phyloP scores from a whole-genome alignment of 2,888 invertebrate species.

The Apamea epomidion region DNA sequence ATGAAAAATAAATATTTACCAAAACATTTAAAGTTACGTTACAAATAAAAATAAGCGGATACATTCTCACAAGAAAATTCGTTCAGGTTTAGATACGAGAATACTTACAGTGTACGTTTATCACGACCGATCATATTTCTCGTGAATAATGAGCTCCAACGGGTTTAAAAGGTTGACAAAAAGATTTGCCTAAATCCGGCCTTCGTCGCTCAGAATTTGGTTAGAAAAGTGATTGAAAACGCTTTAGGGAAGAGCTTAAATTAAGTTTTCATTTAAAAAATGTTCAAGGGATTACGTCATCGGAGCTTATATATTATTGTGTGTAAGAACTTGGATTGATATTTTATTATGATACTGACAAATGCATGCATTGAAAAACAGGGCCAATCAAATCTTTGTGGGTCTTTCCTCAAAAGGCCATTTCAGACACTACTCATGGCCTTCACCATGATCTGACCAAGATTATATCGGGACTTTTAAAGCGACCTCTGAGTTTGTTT shows the following conservation, averaged over 20 bases:
- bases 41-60: background rate
- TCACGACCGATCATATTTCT: constrained; percentile 33
- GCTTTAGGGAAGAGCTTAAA: background rate
- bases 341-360: too few relatives aligned
- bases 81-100: background rate
- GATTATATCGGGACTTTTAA: too few relatives aligned
- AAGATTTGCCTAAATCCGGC: constrained; percentile 23
- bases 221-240: constrained; percentile 6
- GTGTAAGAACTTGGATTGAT: too few relatives aligned
- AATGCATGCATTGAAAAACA: too few relatives aligned
- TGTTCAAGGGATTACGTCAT: background rate
- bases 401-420: too few relatives aligned
- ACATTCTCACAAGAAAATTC: background rate
- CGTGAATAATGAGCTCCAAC: constrained; percentile 33
- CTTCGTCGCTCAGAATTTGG: background rate
- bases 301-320: background rate
- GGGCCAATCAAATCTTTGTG: too few relatives aligned
- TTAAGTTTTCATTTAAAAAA: background rate
- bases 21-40: background rate
- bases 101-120: constrained; percentile 20
- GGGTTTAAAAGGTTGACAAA: constrained; percentile 33
- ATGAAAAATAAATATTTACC: background rate
- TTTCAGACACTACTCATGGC: too few relatives aligned
- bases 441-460: too few relatives aligned
- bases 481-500: too few relatives aligned